Evolutionary conservation across 2,888 invertebrate genomes (phyloP).

Genomic region (Melanargia galathea): DNA sequence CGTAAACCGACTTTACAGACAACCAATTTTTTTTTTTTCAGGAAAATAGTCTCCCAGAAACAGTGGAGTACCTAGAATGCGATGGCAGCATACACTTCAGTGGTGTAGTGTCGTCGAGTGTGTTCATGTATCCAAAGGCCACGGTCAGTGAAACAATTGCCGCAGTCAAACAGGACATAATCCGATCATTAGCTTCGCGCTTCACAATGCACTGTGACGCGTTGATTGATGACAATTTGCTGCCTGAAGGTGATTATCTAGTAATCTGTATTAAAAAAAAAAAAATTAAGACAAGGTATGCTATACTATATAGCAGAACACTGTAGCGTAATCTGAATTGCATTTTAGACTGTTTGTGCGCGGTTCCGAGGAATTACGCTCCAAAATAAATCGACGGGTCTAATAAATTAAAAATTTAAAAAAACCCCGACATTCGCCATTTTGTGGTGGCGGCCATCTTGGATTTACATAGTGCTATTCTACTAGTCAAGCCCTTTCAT

Average conservation of each 20-base stretch:
- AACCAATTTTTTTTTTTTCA: constrained; percentile 48
- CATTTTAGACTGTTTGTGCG: too few species aligned
- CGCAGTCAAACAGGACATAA: constrained; percentile 91
- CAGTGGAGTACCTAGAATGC: constrained; percentile 80
- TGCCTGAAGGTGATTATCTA: constrained; percentile 83
- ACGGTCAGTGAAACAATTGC: constrained; percentile 87
- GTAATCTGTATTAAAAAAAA: not conserved
- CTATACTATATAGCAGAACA: too few species aligned
- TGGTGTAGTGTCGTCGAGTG: constrained; percentile 87
- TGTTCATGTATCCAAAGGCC: constrained; percentile 90
- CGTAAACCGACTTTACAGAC: too few species aligned
- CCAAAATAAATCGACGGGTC: too few species aligned
- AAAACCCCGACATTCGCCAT: too few species aligned
- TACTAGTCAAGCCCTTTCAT: too few species aligned
- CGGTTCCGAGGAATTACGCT: too few species aligned
- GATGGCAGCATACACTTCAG: constrained; percentile 87
- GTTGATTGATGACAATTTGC: constrained; percentile 89
- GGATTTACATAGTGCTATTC: too few species aligned
- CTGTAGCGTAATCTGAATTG: too few species aligned
- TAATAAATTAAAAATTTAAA: too few species aligned
- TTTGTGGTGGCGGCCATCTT: too few species aligned
- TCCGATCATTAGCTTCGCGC: constrained; percentile 91
- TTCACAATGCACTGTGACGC: constrained; percentile 97
- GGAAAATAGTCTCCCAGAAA: constrained; percentile 74
- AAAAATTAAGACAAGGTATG: not conserved